Evolutionary conservation across 2,888 invertebrate species (phyloP).

Genomic region (Ypsolopha sequella): DNA sequence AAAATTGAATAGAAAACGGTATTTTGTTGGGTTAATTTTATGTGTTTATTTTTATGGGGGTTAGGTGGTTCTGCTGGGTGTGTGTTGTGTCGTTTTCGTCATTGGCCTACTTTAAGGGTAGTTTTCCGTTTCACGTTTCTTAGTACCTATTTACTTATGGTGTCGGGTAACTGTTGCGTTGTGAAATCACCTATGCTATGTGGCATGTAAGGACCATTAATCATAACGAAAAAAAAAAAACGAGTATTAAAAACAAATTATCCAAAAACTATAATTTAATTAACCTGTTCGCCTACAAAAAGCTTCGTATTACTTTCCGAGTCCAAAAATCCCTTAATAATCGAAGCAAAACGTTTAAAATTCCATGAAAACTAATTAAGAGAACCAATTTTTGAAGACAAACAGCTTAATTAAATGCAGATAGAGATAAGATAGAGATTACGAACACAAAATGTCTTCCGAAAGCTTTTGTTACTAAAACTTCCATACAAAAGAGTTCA

Average conservation of each 20-base stretch:
- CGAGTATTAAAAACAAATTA: neutral
- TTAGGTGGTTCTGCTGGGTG: neutral
- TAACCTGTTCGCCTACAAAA: neutral
- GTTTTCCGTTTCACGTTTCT: too few species aligned
- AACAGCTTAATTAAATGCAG: slow-evolving; percentile 1
- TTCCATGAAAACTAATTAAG: neutral
- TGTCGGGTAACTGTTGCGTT: too few species aligned
- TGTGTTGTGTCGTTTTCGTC: neutral
- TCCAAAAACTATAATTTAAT: neutral
- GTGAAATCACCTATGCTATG: too few species aligned
- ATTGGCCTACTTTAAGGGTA: too few species aligned
- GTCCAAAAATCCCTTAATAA: neutral
- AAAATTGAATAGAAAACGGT: neutral
- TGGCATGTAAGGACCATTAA: too few species aligned
- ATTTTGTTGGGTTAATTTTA: neutral
- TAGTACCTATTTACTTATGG: too few species aligned
- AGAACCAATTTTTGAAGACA: neutral
- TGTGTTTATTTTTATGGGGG: neutral
- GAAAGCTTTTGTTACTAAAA: slow-evolving; percentile 13
- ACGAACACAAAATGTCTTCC: neutral
- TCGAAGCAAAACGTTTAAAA: neutral
- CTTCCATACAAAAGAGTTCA: slow-evolving; percentile 54
- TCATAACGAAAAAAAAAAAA: neutral
- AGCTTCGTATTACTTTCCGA: neutral
- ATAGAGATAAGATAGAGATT: slow-evolving; percentile 3